Percentiles rank a stretch among this genome's conserved stretches.
Conservation (phyloP, 2,888 invertebrate species). For the Drosophila diplacantha region DNA sequence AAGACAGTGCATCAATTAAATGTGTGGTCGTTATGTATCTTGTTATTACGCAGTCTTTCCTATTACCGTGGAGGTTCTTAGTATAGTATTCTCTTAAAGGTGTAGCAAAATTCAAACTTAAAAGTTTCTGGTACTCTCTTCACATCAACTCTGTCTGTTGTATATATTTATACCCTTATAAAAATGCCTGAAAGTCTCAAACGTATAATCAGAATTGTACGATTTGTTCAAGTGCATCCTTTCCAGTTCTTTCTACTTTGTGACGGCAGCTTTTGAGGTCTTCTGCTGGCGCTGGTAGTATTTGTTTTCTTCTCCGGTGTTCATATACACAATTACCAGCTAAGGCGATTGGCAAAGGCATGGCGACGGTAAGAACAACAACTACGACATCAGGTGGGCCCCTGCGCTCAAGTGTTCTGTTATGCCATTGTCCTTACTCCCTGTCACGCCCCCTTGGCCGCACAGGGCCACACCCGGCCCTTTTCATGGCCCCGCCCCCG, state of each 20-base stretch:
- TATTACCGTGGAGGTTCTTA: not conserved
- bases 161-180: no score
- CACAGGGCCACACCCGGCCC: conserved; percentile 2
- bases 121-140: not conserved
- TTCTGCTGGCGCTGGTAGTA: conserved; percentile 17
- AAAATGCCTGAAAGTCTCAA: not conserved
- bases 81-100: not conserved
- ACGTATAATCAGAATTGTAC: not conserved
- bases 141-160: not conserved
- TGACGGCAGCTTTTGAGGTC: conserved; percentile 28
- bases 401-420: conserved; percentile 60
- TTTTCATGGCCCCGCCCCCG: conserved; percentile 6
- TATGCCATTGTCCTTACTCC: conserved; percentile 58
- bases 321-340: conserved; percentile 69
- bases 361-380: conserved; percentile 24
- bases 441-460: conserved; percentile 11
- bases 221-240: conserved; percentile 17
- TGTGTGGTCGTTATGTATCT: no score
- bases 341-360: conserved; percentile 67
- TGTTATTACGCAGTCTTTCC: not conserved
- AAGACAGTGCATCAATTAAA: no score
- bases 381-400: conserved; percentile 56
- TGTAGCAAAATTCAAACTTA: not conserved
- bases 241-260: conserved; percentile 30
- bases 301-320: conserved; percentile 49